Evolutionary conservation across 92 coral and sea anemone species (phyloP).

Genomic region (Pocillopora meandrina): DNA sequence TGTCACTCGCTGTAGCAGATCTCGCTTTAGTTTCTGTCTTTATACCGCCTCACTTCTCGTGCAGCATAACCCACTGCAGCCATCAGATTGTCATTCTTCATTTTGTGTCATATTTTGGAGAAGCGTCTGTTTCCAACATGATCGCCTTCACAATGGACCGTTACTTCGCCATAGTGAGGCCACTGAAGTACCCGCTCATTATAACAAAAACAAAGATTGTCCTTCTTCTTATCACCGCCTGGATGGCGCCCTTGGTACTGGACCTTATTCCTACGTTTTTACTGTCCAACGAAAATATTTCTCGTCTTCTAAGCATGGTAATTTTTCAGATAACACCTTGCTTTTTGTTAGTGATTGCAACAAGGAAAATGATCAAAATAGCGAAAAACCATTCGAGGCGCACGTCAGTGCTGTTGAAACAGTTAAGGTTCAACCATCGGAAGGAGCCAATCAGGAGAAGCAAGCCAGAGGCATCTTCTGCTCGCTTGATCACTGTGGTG

Average conservation of each 20-base stretch:
- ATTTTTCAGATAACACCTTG: constrained; percentile 27
- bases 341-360: not conserved
- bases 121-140: constrained; percentile 3
- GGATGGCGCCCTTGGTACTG: constrained; percentile 22
- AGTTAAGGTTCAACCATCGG: constrained; percentile 17
- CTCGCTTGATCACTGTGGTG: constrained; percentile 17
- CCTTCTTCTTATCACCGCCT: not conserved
- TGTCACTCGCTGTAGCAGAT: constrained; percentile 23
- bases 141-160: constrained; percentile 24
- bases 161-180: constrained; percentile 15
- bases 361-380: constrained; percentile 11
- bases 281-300: not conserved
- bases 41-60: not conserved
- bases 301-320: constrained; percentile 7
- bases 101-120: constrained; percentile 19
- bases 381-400: constrained; percentile 18
- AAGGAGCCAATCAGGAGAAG: not conserved
- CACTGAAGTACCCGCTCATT: constrained; percentile 4
- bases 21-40: constrained; percentile 1
- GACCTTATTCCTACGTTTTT: constrained; percentile 6
- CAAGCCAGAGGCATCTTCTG: constrained; percentile 17
- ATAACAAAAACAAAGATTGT: constrained; percentile 13
- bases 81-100: not conserved
- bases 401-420: not conserved
- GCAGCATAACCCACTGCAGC: not conserved